These are phyloP conservation scores for Odocoileus virginianus DNA, from an alignment of 2,113 vertebrate species.

Conservation along the genomic window DNA sequence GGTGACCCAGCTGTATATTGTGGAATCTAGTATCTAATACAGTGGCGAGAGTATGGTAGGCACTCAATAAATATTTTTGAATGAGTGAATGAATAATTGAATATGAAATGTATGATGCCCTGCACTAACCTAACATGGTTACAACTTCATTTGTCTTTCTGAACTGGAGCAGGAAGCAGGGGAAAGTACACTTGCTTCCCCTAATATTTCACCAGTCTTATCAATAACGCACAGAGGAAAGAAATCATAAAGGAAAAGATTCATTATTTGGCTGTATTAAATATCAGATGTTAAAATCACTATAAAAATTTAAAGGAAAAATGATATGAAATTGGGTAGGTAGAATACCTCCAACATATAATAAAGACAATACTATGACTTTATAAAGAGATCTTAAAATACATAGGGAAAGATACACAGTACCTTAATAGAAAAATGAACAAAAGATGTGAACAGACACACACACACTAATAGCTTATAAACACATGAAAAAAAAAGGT, in stretches of 20 bases:
- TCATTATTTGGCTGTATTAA: background rate
- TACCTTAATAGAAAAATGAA: background rate
- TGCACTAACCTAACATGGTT: background rate
- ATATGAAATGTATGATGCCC: background rate
- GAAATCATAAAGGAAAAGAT: background rate
- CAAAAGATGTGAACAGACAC: background rate
- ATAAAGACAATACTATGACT: conserved; percentile 28
- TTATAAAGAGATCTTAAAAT: background rate
- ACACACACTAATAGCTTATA: background rate
- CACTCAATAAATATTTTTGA: background rate
- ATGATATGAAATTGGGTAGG: background rate
- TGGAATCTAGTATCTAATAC: background rate
- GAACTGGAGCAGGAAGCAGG: background rate
- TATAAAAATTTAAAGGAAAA: conserved; percentile 42
- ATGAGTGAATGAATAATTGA: background rate
- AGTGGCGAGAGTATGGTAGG: background rate
- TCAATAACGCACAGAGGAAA: conserved; percentile 5
- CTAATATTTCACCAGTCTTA: conserved; percentile 19
- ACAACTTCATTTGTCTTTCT: background rate
- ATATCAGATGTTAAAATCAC: conserved; percentile 3
- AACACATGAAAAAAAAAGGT: background rate
- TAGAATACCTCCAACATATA: background rate
- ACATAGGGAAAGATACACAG: background rate
- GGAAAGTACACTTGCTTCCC: background rate
- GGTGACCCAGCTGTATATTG: fast-evolving